Percentiles rank a stretch among this genome's conserved stretches.
Evolutionary conservation across 2,888 invertebrate species (phyloP).

Genomic region (Platerodrilus igneus): DNA sequence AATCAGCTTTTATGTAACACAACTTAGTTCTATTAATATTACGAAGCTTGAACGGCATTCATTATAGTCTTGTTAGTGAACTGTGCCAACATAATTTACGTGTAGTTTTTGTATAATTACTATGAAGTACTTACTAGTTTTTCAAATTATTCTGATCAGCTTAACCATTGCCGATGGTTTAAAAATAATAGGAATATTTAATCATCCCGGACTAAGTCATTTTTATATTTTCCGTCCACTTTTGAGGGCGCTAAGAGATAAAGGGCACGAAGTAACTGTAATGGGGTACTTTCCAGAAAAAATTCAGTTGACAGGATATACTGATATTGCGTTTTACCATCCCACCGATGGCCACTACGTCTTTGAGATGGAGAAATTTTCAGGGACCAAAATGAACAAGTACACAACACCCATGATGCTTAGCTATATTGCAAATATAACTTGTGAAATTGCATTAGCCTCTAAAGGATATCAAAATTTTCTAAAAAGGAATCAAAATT

Average conservation of each 20-base stretch:
- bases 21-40: no score
- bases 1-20: no score
- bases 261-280: slow-evolving; percentile 65
- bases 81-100: no score
- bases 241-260: slow-evolving; percentile 54
- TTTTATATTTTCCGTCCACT: slow-evolving; percentile 61
- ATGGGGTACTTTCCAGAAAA: slow-evolving; percentile 60
- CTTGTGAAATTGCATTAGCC: slow-evolving; percentile 15
- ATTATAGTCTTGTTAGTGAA: no score
- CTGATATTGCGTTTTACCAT: slow-evolving; percentile 52
- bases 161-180: slow-evolving; percentile 3
- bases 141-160: no score
- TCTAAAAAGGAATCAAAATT: slow-evolving; percentile 44
- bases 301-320: slow-evolving; percentile 52
- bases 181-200: slow-evolving; percentile 62
- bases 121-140: no score
- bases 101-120: no score
- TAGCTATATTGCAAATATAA: slow-evolving; percentile 8
- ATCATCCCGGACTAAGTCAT: slow-evolving; percentile 68
- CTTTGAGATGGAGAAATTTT: slow-evolving; percentile 3
- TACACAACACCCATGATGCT: slow-evolving; percentile 4
- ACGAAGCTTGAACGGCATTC: no score
- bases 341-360: not conserved
- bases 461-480: slow-evolving; percentile 32
- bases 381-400: slow-evolving; percentile 6